Evolutionary conservation across 2,888 invertebrate species (phyloP), one percentile per base, ranked within the genome.

Genomic region (Lucinisca nassula): DNA sequence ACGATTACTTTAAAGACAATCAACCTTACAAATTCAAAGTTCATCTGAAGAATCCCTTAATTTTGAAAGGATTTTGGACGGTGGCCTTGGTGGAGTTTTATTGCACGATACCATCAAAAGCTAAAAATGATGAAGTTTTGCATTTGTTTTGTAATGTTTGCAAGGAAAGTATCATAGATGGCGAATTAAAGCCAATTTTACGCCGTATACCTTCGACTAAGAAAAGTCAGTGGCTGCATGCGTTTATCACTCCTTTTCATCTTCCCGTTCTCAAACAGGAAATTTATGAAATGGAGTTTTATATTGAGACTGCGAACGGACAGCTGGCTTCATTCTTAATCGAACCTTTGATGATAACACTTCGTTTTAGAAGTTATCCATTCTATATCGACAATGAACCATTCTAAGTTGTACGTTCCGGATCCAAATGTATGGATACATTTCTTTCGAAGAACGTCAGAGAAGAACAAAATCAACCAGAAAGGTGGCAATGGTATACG

Each of bases 31-130:
- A 74, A 74, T 74, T 74, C 24, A 74, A 49, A 74, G 45, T 74
- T 2, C 45, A 74, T 45, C 49, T 74, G 2, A 40, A 49, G 12
- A 45, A 2, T 40, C 74, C 74, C n/a, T 49, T 74, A 30, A 24
- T 74, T 45, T 30, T 74, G 40, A 74, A 49, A 49, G 74, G 74
- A 74, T 74, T 74, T 30, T 74, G 74, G 74, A 40, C 45, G 1
- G 74, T 74, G 17, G 40, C 45, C 17, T 45, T 74, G 45, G 24
- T 49, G 12, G 74, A 74, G 45, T 74, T 74, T 40, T 74, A 74
- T 49, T 40, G 27, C 30, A 21, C 49, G 17, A 27, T 49, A 12
- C 40, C 74, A 45, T 10, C 74, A 27, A 74, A 40, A 40, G 24
- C 30, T 40, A 74, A 40, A 74, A 38, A n/a, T n/a, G 74, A 74